These are phyloP conservation scores for Molothrus ater DNA, from an alignment of 2,797 vertebrate species.

Conservation along the genomic window DNA sequence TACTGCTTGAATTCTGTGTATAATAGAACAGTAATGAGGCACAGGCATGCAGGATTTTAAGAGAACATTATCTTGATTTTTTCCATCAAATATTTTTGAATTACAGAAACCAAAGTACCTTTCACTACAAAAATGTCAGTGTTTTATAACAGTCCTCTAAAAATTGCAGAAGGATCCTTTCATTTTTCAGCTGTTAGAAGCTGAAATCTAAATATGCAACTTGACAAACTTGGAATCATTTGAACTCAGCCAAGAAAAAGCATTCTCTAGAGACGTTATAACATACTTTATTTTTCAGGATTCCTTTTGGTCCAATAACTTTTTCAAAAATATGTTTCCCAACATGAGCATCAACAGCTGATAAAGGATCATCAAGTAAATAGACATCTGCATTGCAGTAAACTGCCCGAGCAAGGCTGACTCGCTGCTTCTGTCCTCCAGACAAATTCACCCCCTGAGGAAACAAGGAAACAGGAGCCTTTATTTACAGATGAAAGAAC, in stretches of 20 bases:
- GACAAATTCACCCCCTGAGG: slow-evolving; percentile 93
- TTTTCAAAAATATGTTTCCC: slow-evolving; percentile 95
- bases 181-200: not conserved
- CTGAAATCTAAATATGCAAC: not conserved
- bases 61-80: not conserved
- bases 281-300: slow-evolving; percentile 88
- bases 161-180: not conserved
- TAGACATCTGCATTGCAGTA: slow-evolving; percentile 88
- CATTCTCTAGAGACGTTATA: not conserved
- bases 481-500: not conserved
- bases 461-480: not conserved
- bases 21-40: not conserved
- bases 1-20: not conserved
- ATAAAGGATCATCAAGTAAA: slow-evolving; percentile 92
- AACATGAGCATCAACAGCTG: slow-evolving; percentile 95
- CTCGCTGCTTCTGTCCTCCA: slow-evolving; percentile 94
- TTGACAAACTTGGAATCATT: not conserved
- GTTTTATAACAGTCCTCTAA: not conserved
- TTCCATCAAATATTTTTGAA: not conserved
- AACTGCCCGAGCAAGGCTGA: slow-evolving; percentile 91
- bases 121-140: not conserved
- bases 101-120: not conserved
- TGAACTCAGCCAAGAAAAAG: not conserved
- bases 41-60: not conserved
- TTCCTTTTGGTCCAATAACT: slow-evolving; percentile 90